Base-by-base conservation (phyloP, 1,140 invertebrate genomes). In the Diorhabda sublineata region DNA sequence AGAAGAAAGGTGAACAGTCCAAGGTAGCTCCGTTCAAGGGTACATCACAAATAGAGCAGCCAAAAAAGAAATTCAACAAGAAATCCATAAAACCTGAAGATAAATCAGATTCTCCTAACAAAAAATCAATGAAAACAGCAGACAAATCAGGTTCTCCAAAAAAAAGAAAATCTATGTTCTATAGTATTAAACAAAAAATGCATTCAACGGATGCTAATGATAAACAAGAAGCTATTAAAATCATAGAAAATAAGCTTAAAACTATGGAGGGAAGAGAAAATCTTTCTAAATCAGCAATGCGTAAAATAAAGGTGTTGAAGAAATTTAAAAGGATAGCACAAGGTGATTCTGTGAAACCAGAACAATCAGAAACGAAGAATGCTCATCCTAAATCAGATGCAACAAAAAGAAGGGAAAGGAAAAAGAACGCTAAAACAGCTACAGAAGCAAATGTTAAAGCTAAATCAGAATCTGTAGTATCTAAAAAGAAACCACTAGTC, bases 281-380 rank as follows among this genome's bases (percentile, higher is more conserved):
- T 9, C 42, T 75, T 4, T 62, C 73, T 1, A 77, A 76, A 69
- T 74, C 72, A 0, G 76, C 71, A 42, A 73, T 70, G 41, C 71
- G 61, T 26, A 77, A 73, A 66, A 56, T 77, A 43, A 59, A 56
- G 45, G 4, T 72, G 9, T 63, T 72, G 5, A 67, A 64, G 3
- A 71, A 65, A 61, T 9, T 73, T 42, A 61, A 62, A 60, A 58
- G 26, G 9, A 64, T 72, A 58, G 60, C 58, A 52, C 62, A 62
- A 52, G 73, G 58, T 42, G n/a, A 69, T 3, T 7, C 56, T 57
- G 42, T 57, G 9, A 26, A 26, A 52, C 47, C 4, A 52, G 3
- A 6, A 2, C 61, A 45, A 58, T 42, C 52, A 8, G n/a, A 11
- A 66, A 47, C 11, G 9, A 66, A 66, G 41, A 9, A 57, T 9